Percentiles rank a stretch among this genome's conserved stretches.
Evolutionary conservation across 2,113 vertebrate genomes (phyloP).

Genomic region (Fulmarus glacialis): DNA sequence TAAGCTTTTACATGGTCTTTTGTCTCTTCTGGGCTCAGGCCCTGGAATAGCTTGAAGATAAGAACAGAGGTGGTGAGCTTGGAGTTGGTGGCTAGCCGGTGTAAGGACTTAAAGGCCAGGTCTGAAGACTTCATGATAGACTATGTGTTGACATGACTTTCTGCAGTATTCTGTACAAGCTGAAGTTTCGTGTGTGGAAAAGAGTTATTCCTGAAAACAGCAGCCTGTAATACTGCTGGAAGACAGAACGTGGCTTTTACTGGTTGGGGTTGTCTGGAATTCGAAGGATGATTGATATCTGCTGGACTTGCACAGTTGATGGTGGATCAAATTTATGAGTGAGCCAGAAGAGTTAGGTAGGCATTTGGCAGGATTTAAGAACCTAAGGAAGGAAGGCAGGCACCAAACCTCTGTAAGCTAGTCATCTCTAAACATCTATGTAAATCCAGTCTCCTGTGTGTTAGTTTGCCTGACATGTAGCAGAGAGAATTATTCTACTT

Average conservation of each 20-base stretch:
- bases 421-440: not conserved
- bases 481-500: not conserved
- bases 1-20: not conserved
- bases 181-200: not conserved
- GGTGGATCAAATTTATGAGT: not conserved
- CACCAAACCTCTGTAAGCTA: not conserved
- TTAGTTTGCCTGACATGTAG: not conserved
- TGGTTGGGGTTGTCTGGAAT: not conserved
- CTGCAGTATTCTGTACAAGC: not conserved
- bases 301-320: not conserved
- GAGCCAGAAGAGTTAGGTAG: not conserved
- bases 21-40: not conserved
- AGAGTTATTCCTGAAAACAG: not conserved
- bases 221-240: not conserved
- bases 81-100: not conserved
- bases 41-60: not conserved
- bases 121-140: not conserved
- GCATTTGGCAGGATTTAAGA: not conserved
- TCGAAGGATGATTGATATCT: not conserved
- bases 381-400: not conserved
- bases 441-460: not conserved
- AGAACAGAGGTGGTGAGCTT: not conserved
- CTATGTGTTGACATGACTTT: not conserved
- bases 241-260: not conserved
- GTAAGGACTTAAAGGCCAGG: not conserved